Evolutionary conservation across 2,888 invertebrate species (phyloP).

Genomic region (Barypeithes pellucidus): DNA sequence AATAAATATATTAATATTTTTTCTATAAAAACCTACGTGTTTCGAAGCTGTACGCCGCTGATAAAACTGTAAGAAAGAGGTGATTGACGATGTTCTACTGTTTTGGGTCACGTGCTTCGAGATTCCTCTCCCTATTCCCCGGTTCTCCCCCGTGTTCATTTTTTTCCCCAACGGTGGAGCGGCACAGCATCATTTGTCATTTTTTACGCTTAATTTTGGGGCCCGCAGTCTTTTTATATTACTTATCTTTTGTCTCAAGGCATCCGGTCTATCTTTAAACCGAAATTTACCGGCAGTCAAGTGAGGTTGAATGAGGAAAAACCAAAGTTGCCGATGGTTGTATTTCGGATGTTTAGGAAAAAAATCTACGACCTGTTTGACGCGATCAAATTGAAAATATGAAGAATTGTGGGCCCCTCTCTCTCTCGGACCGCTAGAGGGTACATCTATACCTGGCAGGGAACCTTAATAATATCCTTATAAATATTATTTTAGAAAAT

Average conservation of each 20-base stretch:
- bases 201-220: constrained; percentile 50
- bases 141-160: constrained; percentile 31
- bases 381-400: no score
- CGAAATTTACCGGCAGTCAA: constrained; percentile 31
- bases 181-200: constrained; percentile 51
- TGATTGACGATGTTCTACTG: constrained; percentile 52
- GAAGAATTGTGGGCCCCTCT: no score
- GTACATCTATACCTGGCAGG: no score
- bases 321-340: background rate
- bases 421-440: no score
- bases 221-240: constrained; percentile 50
- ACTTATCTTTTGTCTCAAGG: constrained; percentile 49
- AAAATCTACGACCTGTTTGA: no score
- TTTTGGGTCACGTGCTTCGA: constrained; percentile 51
- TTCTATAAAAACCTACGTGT: background rate
- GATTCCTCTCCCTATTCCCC: constrained; percentile 34
- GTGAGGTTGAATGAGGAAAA: constrained; percentile 2
- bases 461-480: no score
- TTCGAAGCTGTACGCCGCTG: constrained; percentile 29
- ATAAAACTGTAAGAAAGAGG: constrained; percentile 31
- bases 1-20: no score
- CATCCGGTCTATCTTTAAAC: constrained; percentile 41
- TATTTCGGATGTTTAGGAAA: no score
- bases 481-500: no score
- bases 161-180: constrained; percentile 28